Conservation (phyloP, 2,113 vertebrate species). For the Todiramphus saurophagus region DNA sequence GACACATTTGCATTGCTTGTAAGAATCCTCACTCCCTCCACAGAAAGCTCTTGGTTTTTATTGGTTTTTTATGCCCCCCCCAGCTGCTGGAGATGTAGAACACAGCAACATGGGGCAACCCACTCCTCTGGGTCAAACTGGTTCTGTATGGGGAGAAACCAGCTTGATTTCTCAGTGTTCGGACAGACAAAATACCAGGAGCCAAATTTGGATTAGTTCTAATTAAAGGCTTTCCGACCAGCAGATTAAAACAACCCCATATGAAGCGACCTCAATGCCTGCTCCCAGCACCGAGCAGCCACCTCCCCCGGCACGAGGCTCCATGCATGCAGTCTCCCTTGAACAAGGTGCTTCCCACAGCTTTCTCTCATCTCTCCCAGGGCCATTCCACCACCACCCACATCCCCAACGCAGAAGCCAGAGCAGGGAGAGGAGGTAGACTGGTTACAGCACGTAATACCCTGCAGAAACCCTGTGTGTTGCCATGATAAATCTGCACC, state of each 20-base stretch:
- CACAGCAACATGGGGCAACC: rapidly evolving
- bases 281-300: not conserved
- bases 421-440: not conserved
- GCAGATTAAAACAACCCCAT: not conserved
- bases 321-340: not conserved
- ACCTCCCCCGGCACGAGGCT: not conserved
- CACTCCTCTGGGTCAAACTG: rapidly evolving
- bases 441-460: not conserved
- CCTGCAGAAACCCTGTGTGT: not conserved
- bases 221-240: conserved; percentile 24
- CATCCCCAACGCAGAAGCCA: not conserved
- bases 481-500: not conserved
- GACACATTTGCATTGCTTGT: not conserved
- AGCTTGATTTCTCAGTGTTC: not conserved
- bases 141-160: not conserved
- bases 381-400: not conserved
- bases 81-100: not conserved
- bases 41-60: not conserved
- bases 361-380: not conserved
- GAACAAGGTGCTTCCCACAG: not conserved
- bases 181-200: not conserved
- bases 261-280: not conserved
- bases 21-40: not conserved
- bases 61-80: not conserved
- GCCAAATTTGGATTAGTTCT: not conserved